A percentile compares a stretch with the other conserved stretches of the same genome.
phyloP scores from a whole-genome alignment of 2,113 vertebrate species.

The Isurus oxyrinchus region DNA sequence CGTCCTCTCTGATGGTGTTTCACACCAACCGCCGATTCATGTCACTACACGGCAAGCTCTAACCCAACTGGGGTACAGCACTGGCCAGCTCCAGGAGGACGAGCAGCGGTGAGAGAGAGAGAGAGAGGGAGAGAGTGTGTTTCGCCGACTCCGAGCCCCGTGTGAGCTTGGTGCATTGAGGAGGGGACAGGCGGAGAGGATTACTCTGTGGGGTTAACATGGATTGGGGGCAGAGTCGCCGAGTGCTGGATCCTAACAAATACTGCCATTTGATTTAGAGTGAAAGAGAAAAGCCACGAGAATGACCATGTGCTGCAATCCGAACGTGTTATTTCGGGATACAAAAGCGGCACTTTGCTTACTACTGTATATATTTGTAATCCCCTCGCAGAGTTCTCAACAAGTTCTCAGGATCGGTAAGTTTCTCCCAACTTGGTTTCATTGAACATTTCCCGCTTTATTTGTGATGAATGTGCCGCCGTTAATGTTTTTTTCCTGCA shows the following conservation, averaged over 20 bases:
- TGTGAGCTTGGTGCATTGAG: constrained; percentile 6
- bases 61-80: neutral
- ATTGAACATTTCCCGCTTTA: no score
- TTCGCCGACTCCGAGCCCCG: neutral
- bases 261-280: neutral
- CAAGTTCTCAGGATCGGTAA: constrained; percentile 90
- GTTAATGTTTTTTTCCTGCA: neutral
- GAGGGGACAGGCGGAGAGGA: neutral
- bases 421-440: constrained; percentile 47
- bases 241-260: constrained; percentile 11
- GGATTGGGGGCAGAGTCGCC: neutral
- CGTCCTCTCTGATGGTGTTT: neutral
- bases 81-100: neutral
- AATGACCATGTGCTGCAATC: constrained; percentile 54
- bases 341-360: constrained; percentile 63
- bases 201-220: neutral
- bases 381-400: constrained; percentile 69
- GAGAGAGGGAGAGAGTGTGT: no score
- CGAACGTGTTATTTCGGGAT: constrained; percentile 59
- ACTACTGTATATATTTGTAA: constrained; percentile 64
- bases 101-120: neutral
- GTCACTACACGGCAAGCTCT: neutral
- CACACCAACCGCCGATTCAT: neutral
- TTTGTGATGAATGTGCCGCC: neutral
- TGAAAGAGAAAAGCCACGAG: constrained; percentile 48